These are phyloP conservation scores for Trissolcus basalis DNA, from an alignment of 1,140 invertebrate genomes.

Conservation along the genomic window DNA sequence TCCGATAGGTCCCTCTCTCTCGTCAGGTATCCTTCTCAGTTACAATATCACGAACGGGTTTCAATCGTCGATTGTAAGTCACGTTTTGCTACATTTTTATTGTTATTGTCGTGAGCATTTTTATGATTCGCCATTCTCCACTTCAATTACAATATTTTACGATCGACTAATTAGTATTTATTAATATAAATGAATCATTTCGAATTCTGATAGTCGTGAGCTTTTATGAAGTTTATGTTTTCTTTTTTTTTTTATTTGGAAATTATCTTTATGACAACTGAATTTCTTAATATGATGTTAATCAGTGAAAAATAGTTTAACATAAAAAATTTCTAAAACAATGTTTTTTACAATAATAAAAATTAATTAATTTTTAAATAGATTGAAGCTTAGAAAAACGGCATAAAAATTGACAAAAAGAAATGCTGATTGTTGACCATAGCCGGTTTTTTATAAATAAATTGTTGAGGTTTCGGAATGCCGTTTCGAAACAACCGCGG, in stretches of 20 bases:
- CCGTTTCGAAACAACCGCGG: no score
- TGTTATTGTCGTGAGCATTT: constrained; percentile 48
- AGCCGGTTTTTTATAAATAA: no score
- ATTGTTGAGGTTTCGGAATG: no score
- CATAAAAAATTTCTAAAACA: no score
- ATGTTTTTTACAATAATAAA: no score
- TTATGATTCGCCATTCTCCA: constrained; percentile 37
- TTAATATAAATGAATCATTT: constrained; percentile 53
- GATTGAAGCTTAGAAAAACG: no score
- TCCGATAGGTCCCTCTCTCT: not conserved
- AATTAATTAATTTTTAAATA: no score
- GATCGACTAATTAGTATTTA: constrained; percentile 55
- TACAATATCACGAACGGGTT: constrained; percentile 63
- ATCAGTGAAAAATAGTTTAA: no score
- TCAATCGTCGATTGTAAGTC: constrained; percentile 63
- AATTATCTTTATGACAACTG: no score
- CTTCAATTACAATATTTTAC: constrained; percentile 55
- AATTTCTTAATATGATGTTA: no score
- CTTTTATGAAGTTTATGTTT: constrained; percentile 29
- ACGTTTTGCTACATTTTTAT: constrained; percentile 50
- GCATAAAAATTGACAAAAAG: no score
- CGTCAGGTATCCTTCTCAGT: constrained; percentile 27
- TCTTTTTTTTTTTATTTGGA: not conserved
- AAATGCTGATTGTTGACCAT: no score
- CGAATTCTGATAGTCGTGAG: constrained; percentile 32